Conservation (phyloP, 2,797 vertebrate genomes). For the Lophotriccus pileatus region DNA sequence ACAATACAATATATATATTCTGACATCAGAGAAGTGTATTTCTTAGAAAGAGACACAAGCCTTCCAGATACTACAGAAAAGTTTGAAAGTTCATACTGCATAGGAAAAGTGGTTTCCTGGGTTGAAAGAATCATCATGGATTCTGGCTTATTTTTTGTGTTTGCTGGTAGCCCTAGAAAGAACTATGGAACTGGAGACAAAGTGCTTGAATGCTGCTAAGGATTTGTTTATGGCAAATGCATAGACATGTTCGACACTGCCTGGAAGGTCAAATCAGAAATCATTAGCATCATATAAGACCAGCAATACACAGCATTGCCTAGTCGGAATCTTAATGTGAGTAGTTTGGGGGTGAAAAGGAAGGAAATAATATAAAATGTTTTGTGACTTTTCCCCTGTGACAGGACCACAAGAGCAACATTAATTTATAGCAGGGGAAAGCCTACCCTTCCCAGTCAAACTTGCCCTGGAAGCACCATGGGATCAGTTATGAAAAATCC, state of each 20-base stretch:
- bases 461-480: background rate
- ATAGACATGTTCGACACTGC: background rate
- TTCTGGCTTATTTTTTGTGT: background rate
- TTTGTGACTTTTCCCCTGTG: background rate
- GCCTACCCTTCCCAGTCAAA: background rate
- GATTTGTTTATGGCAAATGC: background rate
- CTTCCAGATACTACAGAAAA: background rate
- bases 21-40: background rate
- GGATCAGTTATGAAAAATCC: background rate
- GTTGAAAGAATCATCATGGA: background rate
- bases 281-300: background rate
- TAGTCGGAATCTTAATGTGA: background rate
- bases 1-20: background rate
- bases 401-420: background rate
- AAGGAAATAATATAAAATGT: background rate
- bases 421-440: background rate
- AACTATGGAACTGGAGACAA: background rate
- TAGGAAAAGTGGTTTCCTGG: background rate
- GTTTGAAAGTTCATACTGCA: background rate
- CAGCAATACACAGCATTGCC: background rate
- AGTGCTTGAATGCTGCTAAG: background rate
- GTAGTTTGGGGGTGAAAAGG: background rate
- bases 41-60: background rate
- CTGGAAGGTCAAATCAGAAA: background rate
- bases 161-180: background rate